Evolutionary conservation across 2,113 vertebrate genomes (phyloP).

Genomic region (Cavia porcellus): DNA sequence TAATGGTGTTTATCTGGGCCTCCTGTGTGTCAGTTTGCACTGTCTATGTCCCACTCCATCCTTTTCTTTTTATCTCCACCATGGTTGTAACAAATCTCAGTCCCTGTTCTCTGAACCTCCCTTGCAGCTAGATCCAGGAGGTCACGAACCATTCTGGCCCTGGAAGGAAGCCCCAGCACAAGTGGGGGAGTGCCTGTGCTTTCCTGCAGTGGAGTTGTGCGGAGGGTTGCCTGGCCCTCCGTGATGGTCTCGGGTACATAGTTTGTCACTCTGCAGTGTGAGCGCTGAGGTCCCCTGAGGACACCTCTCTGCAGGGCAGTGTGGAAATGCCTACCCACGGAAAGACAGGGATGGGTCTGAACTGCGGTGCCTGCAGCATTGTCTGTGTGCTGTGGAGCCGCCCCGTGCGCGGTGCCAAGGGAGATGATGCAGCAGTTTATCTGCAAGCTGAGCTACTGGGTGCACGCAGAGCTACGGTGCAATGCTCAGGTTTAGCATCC

Average conservation of each 20-base stretch:
- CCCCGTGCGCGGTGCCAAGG: background rate
- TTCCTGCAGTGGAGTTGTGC: background rate
- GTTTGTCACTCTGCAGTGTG: background rate
- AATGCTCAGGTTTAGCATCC: background rate
- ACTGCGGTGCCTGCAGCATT: background rate
- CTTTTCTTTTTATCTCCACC: background rate
- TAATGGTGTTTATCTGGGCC: background rate
- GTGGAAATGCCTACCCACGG: background rate
- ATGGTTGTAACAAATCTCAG: background rate
- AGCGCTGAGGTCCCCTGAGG: background rate
- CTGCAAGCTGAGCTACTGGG: background rate
- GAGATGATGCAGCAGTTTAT: background rate
- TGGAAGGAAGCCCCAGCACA: background rate
- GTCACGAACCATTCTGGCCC: background rate
- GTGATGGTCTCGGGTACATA: background rate
- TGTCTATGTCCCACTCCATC: background rate
- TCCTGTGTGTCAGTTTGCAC: background rate
- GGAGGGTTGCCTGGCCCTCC: background rate
- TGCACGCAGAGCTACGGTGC: no score
- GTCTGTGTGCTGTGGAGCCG: background rate
- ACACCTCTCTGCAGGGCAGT: rapidly evolving
- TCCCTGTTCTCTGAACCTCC: background rate
- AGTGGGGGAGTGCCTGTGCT: background rate
- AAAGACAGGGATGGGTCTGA: background rate
- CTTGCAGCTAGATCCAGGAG: background rate